Conservation (phyloP, 2,113 vertebrate genomes). For the Carassius carassius region DNA sequence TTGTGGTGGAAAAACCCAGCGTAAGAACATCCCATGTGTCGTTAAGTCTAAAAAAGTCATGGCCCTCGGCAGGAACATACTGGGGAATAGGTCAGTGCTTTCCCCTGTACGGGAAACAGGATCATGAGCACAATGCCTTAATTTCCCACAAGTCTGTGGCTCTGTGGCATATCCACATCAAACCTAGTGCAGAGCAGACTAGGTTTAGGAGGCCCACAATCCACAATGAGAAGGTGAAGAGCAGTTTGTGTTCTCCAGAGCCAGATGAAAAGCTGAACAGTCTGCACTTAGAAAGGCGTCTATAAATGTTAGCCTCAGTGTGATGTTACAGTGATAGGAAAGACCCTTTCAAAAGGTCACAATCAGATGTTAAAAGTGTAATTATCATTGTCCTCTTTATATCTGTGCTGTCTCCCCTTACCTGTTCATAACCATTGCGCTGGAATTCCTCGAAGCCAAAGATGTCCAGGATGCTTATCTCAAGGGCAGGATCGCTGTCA, state of each 20-base stretch:
- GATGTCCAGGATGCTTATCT: slow-evolving; percentile 90
- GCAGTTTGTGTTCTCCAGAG: slow-evolving; percentile 18
- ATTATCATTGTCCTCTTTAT: background rate
- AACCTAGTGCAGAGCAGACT: background rate
- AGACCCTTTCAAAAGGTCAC: background rate
- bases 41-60: slow-evolving; percentile 25
- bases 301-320: background rate
- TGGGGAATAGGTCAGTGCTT: slow-evolving; percentile 10
- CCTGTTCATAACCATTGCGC: slow-evolving; percentile 92
- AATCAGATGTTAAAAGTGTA: background rate
- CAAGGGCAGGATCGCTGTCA: slow-evolving; percentile 79
- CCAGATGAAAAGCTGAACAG: background rate
- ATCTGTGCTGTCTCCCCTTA: slow-evolving; percentile 54
- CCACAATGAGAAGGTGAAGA: background rate
- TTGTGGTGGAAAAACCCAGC: background rate
- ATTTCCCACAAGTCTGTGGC: slow-evolving; percentile 20
- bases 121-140: slow-evolving; percentile 18
- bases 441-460: slow-evolving; percentile 95
- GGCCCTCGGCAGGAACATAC: background rate
- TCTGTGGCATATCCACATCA: slow-evolving; percentile 8
- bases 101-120: background rate
- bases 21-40: slow-evolving; percentile 1
- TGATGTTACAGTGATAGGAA: background rate
- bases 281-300: background rate
- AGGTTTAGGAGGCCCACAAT: background rate